These are phyloP conservation scores for Diaprepes abbreviatus DNA, from an alignment of 2,888 invertebrate genomes.

Conservation along the genomic window DNA sequence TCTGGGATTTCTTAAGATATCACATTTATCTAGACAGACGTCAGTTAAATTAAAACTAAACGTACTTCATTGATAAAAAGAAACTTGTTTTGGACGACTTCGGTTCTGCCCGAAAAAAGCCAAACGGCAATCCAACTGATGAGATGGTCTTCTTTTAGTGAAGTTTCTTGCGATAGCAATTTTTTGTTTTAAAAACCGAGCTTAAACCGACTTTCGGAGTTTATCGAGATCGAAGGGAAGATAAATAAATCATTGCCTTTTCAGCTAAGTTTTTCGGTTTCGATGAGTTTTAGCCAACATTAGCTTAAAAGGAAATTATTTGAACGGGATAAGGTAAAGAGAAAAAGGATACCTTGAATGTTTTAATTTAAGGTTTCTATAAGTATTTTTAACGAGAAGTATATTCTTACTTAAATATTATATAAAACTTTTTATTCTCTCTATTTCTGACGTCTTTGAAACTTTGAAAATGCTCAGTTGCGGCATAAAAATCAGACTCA, in stretches of 20 bases:
- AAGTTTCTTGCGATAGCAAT: slow-evolving; percentile 27
- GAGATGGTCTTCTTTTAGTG: slow-evolving; percentile 20
- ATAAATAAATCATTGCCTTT: slow-evolving; percentile 45
- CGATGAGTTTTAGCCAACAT: slow-evolving; percentile 21
- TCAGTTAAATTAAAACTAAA: not conserved
- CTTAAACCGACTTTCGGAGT: slow-evolving; percentile 37
- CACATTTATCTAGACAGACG: not conserved
- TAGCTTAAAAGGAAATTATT: slow-evolving; percentile 16
- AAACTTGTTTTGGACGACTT: slow-evolving; percentile 11
- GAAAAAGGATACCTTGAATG: not conserved
- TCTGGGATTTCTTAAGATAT: not conserved
- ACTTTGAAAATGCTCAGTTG: too few species aligned
- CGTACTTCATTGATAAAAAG: not conserved
- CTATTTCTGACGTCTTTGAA: too few species aligned
- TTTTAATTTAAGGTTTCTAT: not conserved
- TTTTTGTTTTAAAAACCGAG: slow-evolving; percentile 42
- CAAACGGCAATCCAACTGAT: slow-evolving; percentile 36
- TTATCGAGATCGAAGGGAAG: slow-evolving; percentile 41
- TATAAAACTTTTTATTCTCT: too few species aligned
- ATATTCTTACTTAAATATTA: too few species aligned
- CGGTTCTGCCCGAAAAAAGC: slow-evolving; percentile 16
- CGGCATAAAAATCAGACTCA: too few species aligned
- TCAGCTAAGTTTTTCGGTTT: slow-evolving; percentile 29
- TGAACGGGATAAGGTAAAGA: not conserved
- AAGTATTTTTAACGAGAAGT: too few species aligned